Conservation (phyloP, 2,113 vertebrate genomes). For the Loxodonta africana region DNA sequence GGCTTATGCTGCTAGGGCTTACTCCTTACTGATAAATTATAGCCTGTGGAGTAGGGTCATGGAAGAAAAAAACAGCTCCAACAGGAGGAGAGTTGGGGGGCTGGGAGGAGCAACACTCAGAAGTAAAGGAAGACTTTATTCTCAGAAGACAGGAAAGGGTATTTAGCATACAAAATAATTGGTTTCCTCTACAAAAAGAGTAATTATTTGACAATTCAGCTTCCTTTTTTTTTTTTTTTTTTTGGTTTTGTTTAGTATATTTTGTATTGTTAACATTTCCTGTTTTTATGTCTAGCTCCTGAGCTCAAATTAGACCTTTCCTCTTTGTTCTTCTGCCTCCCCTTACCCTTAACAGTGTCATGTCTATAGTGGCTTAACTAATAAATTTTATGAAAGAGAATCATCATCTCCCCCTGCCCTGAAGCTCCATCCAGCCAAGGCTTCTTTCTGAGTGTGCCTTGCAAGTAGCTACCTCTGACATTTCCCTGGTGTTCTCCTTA, state of each 20-base stretch:
- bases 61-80: not conserved
- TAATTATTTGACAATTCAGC: constrained; percentile 61
- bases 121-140: constrained; percentile 41
- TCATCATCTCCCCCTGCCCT: not conserved
- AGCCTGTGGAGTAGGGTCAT: no score
- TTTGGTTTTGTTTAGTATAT: constrained; percentile 42
- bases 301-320: constrained; percentile 68
- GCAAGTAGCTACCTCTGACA: not conserved
- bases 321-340: not conserved
- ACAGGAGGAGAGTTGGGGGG: not conserved
- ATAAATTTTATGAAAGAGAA: not conserved
- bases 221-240: constrained; percentile 31
- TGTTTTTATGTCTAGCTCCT: constrained; percentile 71
- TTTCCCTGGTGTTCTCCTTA: not conserved
- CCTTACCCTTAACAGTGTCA: not conserved
- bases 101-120: not conserved
- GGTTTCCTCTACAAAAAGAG: constrained; percentile 64
- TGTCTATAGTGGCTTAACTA: not conserved
- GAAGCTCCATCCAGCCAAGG: not conserved
- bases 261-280: constrained; percentile 70
- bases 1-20: not conserved
- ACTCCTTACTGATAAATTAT: not conserved
- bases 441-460: not conserved
- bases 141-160: constrained; percentile 65
- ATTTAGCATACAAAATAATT: constrained; percentile 70